Evolutionary conservation across 1,140 invertebrate genomes (phyloP), one percentile per base, ranked within the genome.

Genomic region (Protaetia brevitarsis): DNA sequence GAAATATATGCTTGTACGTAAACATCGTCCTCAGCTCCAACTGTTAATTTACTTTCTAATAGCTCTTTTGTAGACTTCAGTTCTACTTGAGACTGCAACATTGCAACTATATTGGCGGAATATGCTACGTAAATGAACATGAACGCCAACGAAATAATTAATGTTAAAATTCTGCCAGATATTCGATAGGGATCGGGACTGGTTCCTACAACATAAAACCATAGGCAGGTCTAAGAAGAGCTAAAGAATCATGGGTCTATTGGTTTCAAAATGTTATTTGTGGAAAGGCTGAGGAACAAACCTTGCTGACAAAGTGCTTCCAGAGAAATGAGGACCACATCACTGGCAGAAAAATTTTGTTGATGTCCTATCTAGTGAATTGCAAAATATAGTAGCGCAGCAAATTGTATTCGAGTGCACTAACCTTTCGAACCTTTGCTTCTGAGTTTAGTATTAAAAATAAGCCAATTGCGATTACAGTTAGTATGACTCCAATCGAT

Each of bases 81-180:
- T n/a, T 68, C 62, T 3, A 67, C 64, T 1, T 69, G 72, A 1
- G 73, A 73, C 64, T 72, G 73, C 13, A 77, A 62, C 11, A 77
- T 66, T 16, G 73, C 73, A n/a, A 77, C 64, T 41, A 77, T 76
- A 60, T 72, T 71, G 7, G 74, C 75, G 10, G 74, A 74, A 66
- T 76, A 77, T 3, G 75, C 71, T 10, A 74, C 73, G 62, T 73
- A 76, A 13, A 77, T 57, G 37, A 77, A 76, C 70, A 77, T 75
- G 36, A 74, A 71, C 6, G 69, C 67, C 0, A 67, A 37, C 58
- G 75, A 76, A 26, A 76, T 63, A 21, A 73, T 51, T 5, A 75
- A 31, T n/a, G 68, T 30, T 8, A 74, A 37, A n/a, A 69, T 69
- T 58, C 72, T 66, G n/a, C 71, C 70, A 3, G 73, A 65, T 19